phyloP scores from a whole-genome alignment of 2,888 invertebrate genomes.

The Conchocele bisecta region DNA sequence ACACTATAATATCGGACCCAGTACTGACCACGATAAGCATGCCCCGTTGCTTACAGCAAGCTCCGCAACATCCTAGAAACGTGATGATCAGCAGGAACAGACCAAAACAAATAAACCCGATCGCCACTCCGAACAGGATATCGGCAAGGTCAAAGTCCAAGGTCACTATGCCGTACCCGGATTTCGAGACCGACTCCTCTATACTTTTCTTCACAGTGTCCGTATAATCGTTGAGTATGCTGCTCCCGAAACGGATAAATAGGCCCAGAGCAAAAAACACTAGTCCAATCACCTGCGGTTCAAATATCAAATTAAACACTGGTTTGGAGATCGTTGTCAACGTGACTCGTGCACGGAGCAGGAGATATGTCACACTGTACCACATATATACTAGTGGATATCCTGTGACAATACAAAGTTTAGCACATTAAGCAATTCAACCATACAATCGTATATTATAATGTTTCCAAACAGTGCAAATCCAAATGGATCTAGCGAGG shows the following conservation, averaged over 20 bases:
- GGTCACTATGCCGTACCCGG: conserved; percentile 37
- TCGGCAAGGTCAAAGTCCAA: conserved; percentile 35
- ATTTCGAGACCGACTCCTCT: conserved; percentile 25
- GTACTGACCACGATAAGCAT: conserved; percentile 48
- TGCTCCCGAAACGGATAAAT: conserved; percentile 42
- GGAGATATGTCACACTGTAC: too few species aligned
- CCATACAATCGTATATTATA: too few species aligned
- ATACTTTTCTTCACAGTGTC: conserved; percentile 31
- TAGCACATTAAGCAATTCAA: too few species aligned
- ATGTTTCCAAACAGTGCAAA: too few species aligned
- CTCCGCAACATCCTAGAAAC: conserved; percentile 65
- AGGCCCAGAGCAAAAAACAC: conserved; percentile 44
- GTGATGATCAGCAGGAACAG: conserved; percentile 58
- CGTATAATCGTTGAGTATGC: conserved; percentile 35
- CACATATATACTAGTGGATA: too few species aligned
- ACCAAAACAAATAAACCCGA: conserved; percentile 65
- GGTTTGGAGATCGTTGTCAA: too few species aligned
- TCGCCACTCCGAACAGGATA: conserved; percentile 41
- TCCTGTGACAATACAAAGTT: too few species aligned
- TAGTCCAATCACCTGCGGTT: conserved; percentile 51
- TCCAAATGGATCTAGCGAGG: too few species aligned
- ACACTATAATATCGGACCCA: not conserved
- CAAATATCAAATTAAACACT: too few species aligned
- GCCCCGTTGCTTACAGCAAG: conserved; percentile 60
- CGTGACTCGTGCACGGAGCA: too few species aligned